Percentiles rank a stretch among this genome's conserved stretches.
Conservation (phyloP, 2,113 vertebrate species). For the Camelus bactrianus region DNA sequence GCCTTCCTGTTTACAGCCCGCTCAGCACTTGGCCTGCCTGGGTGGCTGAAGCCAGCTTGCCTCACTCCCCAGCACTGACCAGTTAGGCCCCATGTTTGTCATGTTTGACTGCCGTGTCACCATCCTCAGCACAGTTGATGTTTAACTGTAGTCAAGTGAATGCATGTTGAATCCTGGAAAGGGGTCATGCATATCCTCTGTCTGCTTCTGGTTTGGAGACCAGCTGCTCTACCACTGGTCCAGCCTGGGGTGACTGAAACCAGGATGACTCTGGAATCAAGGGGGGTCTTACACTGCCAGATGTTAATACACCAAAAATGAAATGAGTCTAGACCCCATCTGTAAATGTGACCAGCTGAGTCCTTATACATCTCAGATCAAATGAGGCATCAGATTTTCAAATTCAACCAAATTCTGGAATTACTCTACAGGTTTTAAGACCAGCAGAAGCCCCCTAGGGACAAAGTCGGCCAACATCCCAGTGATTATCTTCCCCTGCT, state of each 20-base stretch:
- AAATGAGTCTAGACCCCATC: neutral
- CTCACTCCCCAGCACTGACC: neutral
- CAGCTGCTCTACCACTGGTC: neutral
- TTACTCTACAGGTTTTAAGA: neutral
- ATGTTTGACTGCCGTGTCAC: no score
- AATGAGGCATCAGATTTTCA: slow-evolving; percentile 8
- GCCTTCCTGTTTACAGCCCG: neutral
- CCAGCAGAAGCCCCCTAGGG: neutral
- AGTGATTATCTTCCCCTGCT: neutral
- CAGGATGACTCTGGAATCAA: neutral
- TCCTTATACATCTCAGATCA: slow-evolving; percentile 12
- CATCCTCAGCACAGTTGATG: neutral
- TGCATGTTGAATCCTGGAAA: neutral
- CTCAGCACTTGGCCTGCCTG: neutral
- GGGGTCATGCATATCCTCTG: neutral
- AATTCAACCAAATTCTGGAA: neutral
- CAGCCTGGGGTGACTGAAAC: neutral
- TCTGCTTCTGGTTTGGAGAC: neutral
- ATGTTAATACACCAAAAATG: neutral
- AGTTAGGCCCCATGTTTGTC: neutral
- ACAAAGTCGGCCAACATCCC: neutral
- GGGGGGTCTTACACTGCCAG: neutral
- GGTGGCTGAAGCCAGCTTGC: neutral
- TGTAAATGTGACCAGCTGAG: neutral
- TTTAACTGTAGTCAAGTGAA: neutral